Evolutionary conservation across 2,797 vertebrate species (phyloP), one percentile per base, ranked within the genome.

Genomic region (Alca torda): DNA sequence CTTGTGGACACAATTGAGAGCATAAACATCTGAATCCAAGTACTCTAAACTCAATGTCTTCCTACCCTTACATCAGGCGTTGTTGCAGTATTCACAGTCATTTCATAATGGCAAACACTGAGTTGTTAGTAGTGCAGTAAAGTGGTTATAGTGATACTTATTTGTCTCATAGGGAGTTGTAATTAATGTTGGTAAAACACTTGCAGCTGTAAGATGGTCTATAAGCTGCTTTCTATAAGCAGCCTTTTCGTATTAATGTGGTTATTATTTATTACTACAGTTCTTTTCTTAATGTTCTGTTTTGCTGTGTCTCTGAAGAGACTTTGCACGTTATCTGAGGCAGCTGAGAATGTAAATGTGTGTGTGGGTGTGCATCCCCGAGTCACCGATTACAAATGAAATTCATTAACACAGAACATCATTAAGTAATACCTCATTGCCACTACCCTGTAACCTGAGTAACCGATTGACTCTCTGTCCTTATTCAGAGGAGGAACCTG

Each of bases 401-500:
- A 41, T 53, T 48, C 88, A 73, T 88, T 85, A 87, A 35, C 13
- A 2, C 4, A 6, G 51, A 51, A 15, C 63, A 39, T 65, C 60
- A 24, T 86, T 68, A 84, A 84, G 43, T 2, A 50, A 35, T 28
- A 54, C 0, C 0, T 65, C 68, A 28, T 61, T 59, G 43, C n/a
- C 24, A 1, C 26, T 16, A 0, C 39, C 33, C 51, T 63, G 82
- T 59, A 92, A 95, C 72, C 79, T 69, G 16, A 97, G 96, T 98
- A 97, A 98, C 97, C 43, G 24, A 54, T 51, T 96, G 91, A 88
- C 78, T 98, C 94, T 98, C 92, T 98, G 89, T 98, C 98, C 97
- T 98, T 98, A 94, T 98, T 95, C 98, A 99, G 99, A 98, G 96
- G 96, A 97, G 96, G 98, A 97, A 93, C 98, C 98, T 20, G 84